A percentile compares a stretch with the other conserved stretches of the same genome.
Evolutionary conservation across 1,140 invertebrate genomes (phyloP).

Genomic region (Cherax quadricarinatus): DNA sequence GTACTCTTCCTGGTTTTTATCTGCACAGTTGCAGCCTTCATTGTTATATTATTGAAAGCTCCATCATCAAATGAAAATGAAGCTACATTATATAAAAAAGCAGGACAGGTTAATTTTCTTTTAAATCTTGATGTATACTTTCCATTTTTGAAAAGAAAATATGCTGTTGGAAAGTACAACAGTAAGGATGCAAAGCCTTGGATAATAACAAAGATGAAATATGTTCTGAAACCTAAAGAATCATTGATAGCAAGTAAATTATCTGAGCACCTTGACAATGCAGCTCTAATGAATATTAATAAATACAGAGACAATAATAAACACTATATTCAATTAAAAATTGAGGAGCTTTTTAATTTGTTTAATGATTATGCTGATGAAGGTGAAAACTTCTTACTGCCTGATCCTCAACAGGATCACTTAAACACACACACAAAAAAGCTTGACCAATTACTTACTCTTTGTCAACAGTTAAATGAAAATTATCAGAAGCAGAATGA

Average conservation of each 20-base stretch:
- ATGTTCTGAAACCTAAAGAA: neutral
- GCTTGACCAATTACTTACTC: slow-evolving; percentile 1
- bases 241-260: neutral
- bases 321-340: neutral
- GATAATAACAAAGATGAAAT: neutral
- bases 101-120: slow-evolving; percentile 13
- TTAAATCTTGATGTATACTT: slow-evolving; percentile 48
- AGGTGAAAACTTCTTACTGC: neutral
- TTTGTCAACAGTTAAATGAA: slow-evolving; percentile 29
- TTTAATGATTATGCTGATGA: neutral
- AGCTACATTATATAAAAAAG: slow-evolving; percentile 20
- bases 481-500: slow-evolving; percentile 28
- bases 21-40: slow-evolving; percentile 41
- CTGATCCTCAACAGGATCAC: neutral
- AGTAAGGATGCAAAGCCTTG: neutral
- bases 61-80: slow-evolving; percentile 38
- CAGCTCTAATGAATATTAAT: neutral
- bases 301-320: neutral
- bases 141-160: slow-evolving; percentile 21
- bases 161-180: neutral
- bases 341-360: neutral
- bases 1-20: slow-evolving; percentile 64
- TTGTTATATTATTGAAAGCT: slow-evolving; percentile 53
- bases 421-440: slow-evolving; percentile 4
- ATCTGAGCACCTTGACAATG: neutral